Evolutionary conservation across 2,797 vertebrate genomes (phyloP).

Genomic region (Sebastes kiyomatsui): DNA sequence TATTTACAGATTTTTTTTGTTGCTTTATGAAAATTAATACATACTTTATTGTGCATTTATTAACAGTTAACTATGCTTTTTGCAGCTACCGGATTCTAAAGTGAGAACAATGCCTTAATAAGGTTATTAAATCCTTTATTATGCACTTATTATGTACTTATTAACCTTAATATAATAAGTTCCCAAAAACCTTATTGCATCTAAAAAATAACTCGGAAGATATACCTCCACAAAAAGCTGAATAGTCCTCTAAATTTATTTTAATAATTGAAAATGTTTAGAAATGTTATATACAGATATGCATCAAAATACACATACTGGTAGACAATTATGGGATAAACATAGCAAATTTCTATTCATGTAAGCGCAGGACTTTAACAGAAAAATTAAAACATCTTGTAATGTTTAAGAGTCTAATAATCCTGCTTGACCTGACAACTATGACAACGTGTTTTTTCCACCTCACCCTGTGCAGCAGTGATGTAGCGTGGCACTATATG

Average conservation of each 20-base stretch:
- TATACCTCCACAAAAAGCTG: fast-evolving
- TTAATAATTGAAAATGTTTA: background rate
- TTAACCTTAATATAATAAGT: no score
- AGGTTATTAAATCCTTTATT: fast-evolving
- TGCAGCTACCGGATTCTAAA: no score
- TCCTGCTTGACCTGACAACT: background rate
- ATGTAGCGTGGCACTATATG: no score
- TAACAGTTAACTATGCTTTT: no score
- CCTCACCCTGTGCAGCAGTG: background rate
- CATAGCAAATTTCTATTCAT: fast-evolving
- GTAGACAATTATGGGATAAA: no score
- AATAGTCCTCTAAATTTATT: no score
- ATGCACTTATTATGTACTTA: no score
- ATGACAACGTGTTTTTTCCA: background rate
- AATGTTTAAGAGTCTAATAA: background rate
- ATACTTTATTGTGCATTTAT: no score
- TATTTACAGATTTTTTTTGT: no score
- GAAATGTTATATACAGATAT: background rate
- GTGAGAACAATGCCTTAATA: fast-evolving
- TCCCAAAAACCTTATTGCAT: background rate
- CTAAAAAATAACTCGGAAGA: background rate
- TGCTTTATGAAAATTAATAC: fast-evolving
- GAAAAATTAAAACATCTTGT: background rate
- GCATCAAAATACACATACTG: no score
- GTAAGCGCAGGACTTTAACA: background rate